Evolutionary conservation across 2,888 invertebrate species (phyloP).

Genomic region (Junonia oenone): DNA sequence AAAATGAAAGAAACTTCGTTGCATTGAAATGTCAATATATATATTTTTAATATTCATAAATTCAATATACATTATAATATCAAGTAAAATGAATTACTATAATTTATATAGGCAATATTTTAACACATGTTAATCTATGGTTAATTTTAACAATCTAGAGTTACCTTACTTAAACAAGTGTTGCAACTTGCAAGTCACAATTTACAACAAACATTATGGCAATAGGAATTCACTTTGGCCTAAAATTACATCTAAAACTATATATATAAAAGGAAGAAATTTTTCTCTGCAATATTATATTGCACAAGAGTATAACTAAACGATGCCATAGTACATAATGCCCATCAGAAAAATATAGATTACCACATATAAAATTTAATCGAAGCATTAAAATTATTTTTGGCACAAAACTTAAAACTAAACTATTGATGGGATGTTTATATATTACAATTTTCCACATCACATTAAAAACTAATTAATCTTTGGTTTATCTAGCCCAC

Average conservation of each 20-base stretch:
- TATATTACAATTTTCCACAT: slow-evolving; percentile 66
- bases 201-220: slow-evolving; percentile 66
- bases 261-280: slow-evolving; percentile 43
- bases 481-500: slow-evolving; percentile 79
- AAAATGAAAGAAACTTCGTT: slow-evolving; percentile 28
- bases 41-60: slow-evolving; percentile 80
- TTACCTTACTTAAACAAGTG: slow-evolving; percentile 66
- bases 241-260: slow-evolving; percentile 41
- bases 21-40: slow-evolving; percentile 77
- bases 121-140: slow-evolving; percentile 79
- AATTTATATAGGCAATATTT: slow-evolving; percentile 80
- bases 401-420: slow-evolving; percentile 60
- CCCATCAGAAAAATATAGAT: slow-evolving; percentile 58
- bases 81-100: slow-evolving; percentile 79
- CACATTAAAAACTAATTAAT: slow-evolving; percentile 55
- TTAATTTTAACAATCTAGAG: slow-evolving; percentile 76
- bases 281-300: slow-evolving; percentile 57
- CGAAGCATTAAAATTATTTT: slow-evolving; percentile 59
- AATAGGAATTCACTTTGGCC: slow-evolving; percentile 74
- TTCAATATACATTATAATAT: slow-evolving; percentile 80
- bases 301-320: slow-evolving; percentile 55
- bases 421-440: slow-evolving; percentile 53
- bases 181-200: slow-evolving; percentile 26
- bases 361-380: slow-evolving; percentile 43
- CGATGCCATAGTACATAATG: slow-evolving; percentile 60